Evolutionary conservation across 1,140 invertebrate species (phyloP).

Genomic region (Nephila pilipes): DNA sequence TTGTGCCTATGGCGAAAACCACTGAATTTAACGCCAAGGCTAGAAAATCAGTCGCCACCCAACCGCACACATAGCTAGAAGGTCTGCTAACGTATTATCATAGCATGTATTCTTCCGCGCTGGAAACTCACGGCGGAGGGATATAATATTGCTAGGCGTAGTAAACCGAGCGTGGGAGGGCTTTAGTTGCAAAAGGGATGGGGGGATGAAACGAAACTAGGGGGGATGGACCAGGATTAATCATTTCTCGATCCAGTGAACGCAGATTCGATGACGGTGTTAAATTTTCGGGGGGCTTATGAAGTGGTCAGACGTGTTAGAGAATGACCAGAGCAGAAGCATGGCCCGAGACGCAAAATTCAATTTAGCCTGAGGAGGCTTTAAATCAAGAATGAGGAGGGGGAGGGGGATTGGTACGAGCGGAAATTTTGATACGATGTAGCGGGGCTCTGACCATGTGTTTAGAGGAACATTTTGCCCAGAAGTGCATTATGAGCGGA

Average conservation of each 20-base stretch:
- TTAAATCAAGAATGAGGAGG: slow-evolving; percentile 15
- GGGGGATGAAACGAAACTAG: neutral
- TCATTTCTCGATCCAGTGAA: slow-evolving; percentile 56
- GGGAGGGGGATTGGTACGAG: no score
- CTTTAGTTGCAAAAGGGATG: neutral
- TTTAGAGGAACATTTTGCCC: neutral
- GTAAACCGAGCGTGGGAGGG: slow-evolving; percentile 46
- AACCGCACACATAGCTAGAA: neutral
- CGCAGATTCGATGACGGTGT: slow-evolving; percentile 35
- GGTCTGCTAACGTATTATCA: neutral
- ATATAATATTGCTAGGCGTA: slow-evolving; percentile 44
- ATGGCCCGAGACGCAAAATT: slow-evolving; percentile 41
- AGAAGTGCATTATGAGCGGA: slow-evolving; percentile 1
- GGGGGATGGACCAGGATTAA: neutral
- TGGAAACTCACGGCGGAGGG: neutral
- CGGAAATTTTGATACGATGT: slow-evolving; percentile 23
- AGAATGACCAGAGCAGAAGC: slow-evolving; percentile 17
- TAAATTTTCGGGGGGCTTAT: slow-evolving; percentile 63
- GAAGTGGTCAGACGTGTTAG: slow-evolving; percentile 58
- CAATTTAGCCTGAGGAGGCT: slow-evolving; percentile 50
- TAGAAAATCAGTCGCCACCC: neutral
- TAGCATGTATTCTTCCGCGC: slow-evolving; percentile 52
- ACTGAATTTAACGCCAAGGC: slow-evolving; percentile 4
- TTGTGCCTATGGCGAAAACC: neutral
- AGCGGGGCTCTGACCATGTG: slow-evolving; percentile 9